A percentile compares a stretch with the other conserved stretches of the same genome.
Conservation (phyloP, 1,140 invertebrate genomes). For the Drosophila melanica region DNA sequence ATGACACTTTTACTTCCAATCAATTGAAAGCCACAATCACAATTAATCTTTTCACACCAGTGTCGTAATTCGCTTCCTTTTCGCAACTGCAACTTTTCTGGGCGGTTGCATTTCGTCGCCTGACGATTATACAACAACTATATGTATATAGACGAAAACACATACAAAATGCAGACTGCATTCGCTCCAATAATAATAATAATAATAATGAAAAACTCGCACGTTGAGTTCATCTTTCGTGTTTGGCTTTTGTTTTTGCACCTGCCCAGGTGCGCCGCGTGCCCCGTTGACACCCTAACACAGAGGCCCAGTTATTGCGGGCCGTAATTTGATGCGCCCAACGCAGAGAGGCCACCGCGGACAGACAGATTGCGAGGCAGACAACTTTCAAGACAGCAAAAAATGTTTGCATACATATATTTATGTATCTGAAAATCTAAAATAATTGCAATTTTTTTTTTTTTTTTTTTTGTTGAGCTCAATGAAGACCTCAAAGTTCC, state of each 20-base stretch:
- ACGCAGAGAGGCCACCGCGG: conserved; percentile 5
- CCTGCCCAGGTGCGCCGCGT: conserved; percentile 37
- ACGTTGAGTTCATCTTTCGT: conserved; percentile 16
- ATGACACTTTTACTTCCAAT: conserved; percentile 71
- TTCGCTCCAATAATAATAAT: too few relatives aligned
- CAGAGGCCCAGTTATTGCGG: conserved; percentile 58
- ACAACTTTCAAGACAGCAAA: conserved; percentile 34
- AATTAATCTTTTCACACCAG: conserved; percentile 11
- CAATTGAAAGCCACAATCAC: conserved; percentile 57
- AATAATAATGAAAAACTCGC: too few relatives aligned
- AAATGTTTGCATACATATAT: neutral
- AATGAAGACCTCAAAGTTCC: conserved; percentile 16
- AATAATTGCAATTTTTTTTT: neutral
- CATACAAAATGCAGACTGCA: too few relatives aligned
- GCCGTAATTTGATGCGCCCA: conserved; percentile 35
- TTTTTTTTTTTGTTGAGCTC: neutral
- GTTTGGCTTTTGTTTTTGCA: conserved; percentile 35
- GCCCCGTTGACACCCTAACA: conserved; percentile 70
- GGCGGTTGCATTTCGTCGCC: conserved; percentile 25
- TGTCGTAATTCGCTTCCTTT: conserved; percentile 45
- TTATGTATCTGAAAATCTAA: neutral
- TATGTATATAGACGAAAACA: neutral
- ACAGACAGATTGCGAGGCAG: conserved; percentile 33
- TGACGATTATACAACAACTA: conserved; percentile 40
- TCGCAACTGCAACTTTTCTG: conserved; percentile 24